A percentile compares a stretch with the other conserved stretches of the same genome.
These are phyloP conservation scores for Numida meleagris DNA, from an alignment of 2,113 vertebrate genomes.

Conservation along the genomic window DNA sequence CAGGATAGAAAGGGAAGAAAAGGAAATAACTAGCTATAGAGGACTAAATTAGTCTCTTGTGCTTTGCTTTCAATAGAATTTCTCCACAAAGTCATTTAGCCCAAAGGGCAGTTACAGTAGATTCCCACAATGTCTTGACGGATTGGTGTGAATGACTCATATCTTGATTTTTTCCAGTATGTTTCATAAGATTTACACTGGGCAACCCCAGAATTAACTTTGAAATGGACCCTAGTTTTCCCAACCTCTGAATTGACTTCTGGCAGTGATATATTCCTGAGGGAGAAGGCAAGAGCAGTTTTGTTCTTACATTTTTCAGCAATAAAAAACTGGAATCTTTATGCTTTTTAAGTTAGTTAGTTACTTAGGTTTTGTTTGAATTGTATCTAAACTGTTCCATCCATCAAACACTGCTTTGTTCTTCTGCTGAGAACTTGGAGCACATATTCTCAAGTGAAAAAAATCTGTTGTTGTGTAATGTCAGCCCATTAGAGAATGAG, in stretches of 20 bases:
- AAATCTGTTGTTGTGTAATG: not conserved
- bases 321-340: not conserved
- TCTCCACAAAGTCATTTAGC: constrained; percentile 8
- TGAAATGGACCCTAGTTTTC: not conserved
- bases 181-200: not conserved
- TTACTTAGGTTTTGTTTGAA: not conserved
- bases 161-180: not conserved
- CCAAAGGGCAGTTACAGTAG: not conserved
- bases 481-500: not conserved
- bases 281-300: not conserved
- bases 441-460: not conserved
- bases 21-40: not conserved
- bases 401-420: not conserved
- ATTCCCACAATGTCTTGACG: constrained; percentile 3
- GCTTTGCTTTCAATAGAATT: constrained; percentile 7
- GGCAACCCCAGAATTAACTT: not conserved
- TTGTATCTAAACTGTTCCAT: not conserved
- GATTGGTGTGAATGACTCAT: not conserved
- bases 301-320: not conserved
- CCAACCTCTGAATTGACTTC: not conserved
- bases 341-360: not conserved
- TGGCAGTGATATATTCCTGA: not conserved
- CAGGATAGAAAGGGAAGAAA: not conserved
- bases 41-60: not conserved
- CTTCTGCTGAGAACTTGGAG: not conserved